Conservation (phyloP, 2,797 vertebrate species). For the Acanthurus lineatus region DNA sequence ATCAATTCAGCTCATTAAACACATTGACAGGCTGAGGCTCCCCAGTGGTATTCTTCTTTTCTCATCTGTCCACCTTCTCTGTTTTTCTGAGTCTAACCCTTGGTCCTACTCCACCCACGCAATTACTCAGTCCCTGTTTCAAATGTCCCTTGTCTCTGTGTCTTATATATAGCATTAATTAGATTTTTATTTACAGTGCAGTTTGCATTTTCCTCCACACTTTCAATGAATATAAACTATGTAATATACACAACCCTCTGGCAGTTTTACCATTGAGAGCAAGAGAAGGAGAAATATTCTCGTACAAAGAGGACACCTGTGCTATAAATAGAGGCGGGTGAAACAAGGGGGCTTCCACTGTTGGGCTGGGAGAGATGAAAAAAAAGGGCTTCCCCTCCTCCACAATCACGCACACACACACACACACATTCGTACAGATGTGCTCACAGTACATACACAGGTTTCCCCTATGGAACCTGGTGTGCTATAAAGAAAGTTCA, state of each 20-base stretch:
- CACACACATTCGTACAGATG: conserved; percentile 13
- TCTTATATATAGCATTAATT: background rate
- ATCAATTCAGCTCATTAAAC: conserved; percentile 68
- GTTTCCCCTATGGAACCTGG: conserved; percentile 30
- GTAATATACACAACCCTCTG: background rate
- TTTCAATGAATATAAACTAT: background rate
- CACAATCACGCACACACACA: conserved; percentile 7
- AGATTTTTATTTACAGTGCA: background rate
- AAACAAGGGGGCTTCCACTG: conserved; percentile 45
- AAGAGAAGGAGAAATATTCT: conserved; percentile 4
- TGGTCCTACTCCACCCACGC: background rate
- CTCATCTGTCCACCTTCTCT: conserved; percentile 16
- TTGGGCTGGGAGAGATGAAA: conserved; percentile 22
- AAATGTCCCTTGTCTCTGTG: background rate
- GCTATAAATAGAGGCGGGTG: conserved; percentile 48
- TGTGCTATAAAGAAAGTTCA: conserved; percentile 66
- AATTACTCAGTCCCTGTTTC: background rate
- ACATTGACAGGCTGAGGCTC: conserved; percentile 44
- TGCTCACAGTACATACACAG: conserved; percentile 22
- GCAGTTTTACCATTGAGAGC: background rate
- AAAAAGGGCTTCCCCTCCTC: conserved; percentile 49
- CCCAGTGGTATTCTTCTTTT: conserved; percentile 38
- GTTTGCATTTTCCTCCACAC: background rate
- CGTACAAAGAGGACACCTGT: conserved; percentile 29
- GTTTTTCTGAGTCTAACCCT: conserved; percentile 6